Percentiles rank a stretch among this genome's conserved stretches.
These are phyloP conservation scores for Pterocles gutturalis DNA, from an alignment of 2,113 vertebrate genomes.

Conservation along the genomic window DNA sequence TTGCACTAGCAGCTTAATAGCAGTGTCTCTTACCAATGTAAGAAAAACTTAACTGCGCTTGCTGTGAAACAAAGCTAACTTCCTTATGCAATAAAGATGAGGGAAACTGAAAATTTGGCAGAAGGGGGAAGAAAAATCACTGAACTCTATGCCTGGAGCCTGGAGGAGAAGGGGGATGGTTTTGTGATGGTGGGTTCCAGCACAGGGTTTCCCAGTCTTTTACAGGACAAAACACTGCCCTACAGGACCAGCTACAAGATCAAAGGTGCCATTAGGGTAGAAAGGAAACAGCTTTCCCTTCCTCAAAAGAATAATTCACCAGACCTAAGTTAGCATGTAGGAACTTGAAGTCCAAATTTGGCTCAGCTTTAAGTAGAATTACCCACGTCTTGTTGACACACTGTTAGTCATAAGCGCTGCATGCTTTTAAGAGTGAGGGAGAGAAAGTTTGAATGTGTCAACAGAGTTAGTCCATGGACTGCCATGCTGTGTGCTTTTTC, in stretches of 20 bases:
- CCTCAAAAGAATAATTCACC: background rate
- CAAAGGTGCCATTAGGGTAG: background rate
- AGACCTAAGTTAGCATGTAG: background rate
- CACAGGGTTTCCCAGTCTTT: background rate
- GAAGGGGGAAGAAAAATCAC: background rate
- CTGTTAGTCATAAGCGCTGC: background rate
- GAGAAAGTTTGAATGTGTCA: background rate
- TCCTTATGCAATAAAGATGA: background rate
- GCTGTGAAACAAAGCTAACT: background rate
- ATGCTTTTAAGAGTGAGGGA: background rate
- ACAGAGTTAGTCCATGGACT: background rate
- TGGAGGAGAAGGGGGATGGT: accelerated
- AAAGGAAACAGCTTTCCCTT: background rate
- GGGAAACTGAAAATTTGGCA: background rate
- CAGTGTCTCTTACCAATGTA: background rate
- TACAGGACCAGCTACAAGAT: background rate
- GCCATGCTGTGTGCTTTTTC: accelerated
- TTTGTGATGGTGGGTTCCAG: background rate
- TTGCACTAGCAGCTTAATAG: background rate
- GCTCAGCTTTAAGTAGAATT: background rate
- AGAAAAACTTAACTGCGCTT: background rate
- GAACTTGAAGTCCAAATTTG: background rate
- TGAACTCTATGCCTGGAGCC: background rate
- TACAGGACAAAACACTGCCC: background rate
- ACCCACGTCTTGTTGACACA: accelerated